Evolutionary conservation across 2,797 vertebrate genomes (phyloP).

Genomic region (Chiloscyllium punctatum): DNA sequence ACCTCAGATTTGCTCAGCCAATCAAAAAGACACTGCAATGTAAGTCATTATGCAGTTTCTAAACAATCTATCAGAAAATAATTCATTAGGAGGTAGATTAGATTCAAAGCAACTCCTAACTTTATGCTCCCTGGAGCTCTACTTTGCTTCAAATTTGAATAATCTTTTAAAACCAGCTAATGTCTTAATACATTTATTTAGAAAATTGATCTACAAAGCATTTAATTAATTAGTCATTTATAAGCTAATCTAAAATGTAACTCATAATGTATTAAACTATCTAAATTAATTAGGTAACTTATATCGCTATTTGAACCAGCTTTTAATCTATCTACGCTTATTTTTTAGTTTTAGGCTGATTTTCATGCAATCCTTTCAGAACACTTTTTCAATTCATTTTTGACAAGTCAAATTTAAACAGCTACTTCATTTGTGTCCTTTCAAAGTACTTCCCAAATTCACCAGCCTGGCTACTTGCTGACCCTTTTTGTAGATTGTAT

Average conservation of each 20-base stretch:
- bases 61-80: background rate
- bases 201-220: background rate
- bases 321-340: background rate
- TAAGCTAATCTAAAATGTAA: background rate
- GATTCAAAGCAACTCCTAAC: background rate
- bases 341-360: background rate
- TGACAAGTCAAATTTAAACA: background rate
- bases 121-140: background rate
- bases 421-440: background rate
- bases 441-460: background rate
- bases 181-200: background rate
- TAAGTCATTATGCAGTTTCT: background rate
- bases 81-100: background rate
- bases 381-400: background rate
- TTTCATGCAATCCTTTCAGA: background rate
- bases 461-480: background rate
- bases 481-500: background rate
- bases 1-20: background rate
- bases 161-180: background rate
- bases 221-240: constrained; percentile 10
- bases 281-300: background rate
- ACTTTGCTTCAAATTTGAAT: background rate
- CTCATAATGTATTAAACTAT: background rate
- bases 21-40: background rate
- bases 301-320: background rate